Conservation (phyloP, 37 sponge, comb jelly and placozoan species). For the Theonella swinhoei region DNA sequence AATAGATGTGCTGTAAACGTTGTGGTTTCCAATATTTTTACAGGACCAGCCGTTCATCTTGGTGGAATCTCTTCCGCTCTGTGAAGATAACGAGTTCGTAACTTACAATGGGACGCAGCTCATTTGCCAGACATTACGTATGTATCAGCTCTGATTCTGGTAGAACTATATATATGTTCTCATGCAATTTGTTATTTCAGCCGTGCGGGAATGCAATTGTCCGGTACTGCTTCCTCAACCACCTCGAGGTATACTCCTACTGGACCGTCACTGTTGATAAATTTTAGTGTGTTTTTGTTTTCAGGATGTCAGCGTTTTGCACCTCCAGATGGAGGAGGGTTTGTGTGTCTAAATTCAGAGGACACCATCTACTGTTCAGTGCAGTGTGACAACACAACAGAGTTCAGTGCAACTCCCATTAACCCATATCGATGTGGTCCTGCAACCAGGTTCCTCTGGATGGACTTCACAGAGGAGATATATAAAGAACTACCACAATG, state of each 20-base stretch:
- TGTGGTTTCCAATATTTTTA: no score
- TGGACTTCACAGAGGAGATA: conserved; percentile 13
- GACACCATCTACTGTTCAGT: conserved; percentile 36
- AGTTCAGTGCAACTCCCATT: conserved; percentile 29
- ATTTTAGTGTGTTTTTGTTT: neutral
- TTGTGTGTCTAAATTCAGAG: conserved; percentile 14
- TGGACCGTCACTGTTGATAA: neutral
- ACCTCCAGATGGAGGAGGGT: conserved; percentile 29
- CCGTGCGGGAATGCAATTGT: conserved; percentile 14
- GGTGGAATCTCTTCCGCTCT: neutral
- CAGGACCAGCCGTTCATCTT: neutral
- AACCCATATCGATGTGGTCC: conserved; percentile 43
- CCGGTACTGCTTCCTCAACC: conserved; percentile 6
- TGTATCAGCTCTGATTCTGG: neutral
- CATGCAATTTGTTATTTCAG: neutral
- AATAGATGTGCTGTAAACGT: no score
- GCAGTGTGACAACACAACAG: conserved; percentile 24
- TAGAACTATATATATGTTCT: neutral
- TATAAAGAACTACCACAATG: conserved; percentile 23
- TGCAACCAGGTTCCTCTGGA: conserved; percentile 14
- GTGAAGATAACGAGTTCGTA: conserved; percentile 5
- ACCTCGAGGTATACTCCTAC: conserved; percentile 2
- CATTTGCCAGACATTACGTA: conserved; percentile 16
- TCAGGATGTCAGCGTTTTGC: conserved; percentile 33
- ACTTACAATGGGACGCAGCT: conserved; percentile 1